phyloP scores from a whole-genome alignment of 1,140 invertebrate genomes.

The Brachionus sp. region DNA sequence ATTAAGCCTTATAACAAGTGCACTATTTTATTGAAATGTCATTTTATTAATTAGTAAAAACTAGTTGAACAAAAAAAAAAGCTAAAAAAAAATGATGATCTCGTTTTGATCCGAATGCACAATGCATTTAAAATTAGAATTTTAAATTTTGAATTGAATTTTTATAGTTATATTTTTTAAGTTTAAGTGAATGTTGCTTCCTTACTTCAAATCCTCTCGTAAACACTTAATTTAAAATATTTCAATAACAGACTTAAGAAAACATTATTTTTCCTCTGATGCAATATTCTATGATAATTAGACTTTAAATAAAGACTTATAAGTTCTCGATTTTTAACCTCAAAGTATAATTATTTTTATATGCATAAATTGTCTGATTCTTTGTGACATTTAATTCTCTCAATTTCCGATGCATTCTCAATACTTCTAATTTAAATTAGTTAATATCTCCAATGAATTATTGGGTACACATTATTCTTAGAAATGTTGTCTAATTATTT shows the following conservation, averaged over 20 bases:
- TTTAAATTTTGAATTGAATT: background rate
- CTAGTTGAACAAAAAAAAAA: background rate
- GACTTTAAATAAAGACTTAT: background rate
- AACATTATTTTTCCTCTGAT: no score
- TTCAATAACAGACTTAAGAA: background rate
- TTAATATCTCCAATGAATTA: background rate
- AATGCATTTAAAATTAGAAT: background rate
- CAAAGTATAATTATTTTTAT: background rate
- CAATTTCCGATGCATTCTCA: background rate
- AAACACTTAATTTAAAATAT: background rate
- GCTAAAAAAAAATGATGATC: background rate
- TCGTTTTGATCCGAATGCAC: background rate
- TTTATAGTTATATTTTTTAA: background rate
- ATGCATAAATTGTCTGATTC: background rate
- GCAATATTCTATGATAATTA: background rate
- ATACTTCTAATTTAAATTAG: background rate
- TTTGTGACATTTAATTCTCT: background rate
- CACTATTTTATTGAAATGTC: background rate
- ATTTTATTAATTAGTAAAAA: background rate
- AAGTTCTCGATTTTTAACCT: no score
- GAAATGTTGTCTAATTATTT: background rate
- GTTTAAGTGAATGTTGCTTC: background rate
- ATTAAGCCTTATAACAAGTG: background rate
- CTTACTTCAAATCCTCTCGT: background rate
- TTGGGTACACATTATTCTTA: background rate